Evolutionary conservation across 2,113 vertebrate genomes (phyloP).

Genomic region (Gopherus evgoodei): DNA sequence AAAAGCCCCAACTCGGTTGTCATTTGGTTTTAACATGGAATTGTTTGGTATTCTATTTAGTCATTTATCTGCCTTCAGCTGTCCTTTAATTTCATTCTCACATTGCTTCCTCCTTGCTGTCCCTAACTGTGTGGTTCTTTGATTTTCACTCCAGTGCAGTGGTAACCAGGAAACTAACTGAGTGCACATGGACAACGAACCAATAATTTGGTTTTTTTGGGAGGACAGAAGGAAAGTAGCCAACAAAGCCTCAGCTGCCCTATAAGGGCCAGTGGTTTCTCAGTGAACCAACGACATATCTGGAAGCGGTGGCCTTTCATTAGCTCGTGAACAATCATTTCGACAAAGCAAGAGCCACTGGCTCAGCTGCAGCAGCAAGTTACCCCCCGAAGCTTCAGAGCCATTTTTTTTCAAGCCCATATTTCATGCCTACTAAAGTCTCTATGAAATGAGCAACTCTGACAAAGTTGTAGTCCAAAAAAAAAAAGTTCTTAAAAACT

Average conservation of each 20-base stretch:
- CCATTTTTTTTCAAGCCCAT: neutral
- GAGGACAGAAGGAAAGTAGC: neutral
- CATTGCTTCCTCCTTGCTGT: rapidly evolving
- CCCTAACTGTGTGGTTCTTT: neutral
- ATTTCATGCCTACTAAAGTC: neutral
- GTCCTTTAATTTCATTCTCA: neutral
- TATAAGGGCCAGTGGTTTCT: neutral
- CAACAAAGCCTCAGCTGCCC: neutral
- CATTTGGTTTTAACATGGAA: rapidly evolving
- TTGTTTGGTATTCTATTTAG: rapidly evolving
- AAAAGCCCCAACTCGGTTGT: rapidly evolving
- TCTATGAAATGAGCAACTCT: neutral
- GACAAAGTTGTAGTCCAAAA: neutral
- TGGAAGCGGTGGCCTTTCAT: neutral
- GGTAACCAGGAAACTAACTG: no score
- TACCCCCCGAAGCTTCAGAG: neutral
- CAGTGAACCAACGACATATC: neutral
- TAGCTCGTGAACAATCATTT: neutral
- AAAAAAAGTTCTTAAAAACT: neutral
- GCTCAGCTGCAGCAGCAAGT: neutral
- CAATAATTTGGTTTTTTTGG: rapidly evolving
- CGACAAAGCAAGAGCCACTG: rapidly evolving
- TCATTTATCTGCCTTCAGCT: neutral
- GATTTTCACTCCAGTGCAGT: neutral
- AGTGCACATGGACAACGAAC: neutral